Evolutionary conservation across 2,888 invertebrate species (phyloP).

Genomic region (Piscicola geometra): DNA sequence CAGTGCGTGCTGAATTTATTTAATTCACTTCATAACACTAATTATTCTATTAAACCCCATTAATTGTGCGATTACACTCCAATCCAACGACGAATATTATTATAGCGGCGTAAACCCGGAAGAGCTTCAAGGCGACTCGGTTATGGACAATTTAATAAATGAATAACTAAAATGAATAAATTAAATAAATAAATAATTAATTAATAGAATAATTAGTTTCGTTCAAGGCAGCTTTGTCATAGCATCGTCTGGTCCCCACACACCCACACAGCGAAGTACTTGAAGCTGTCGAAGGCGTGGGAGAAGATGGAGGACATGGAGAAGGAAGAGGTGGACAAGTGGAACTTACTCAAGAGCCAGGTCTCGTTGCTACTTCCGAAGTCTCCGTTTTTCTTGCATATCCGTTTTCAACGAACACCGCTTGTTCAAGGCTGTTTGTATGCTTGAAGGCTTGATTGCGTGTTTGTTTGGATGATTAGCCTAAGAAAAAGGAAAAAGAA

Average conservation of each 20-base stretch:
- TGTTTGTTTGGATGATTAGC: slow-evolving; percentile 2
- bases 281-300: slow-evolving; percentile 20
- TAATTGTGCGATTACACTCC: neutral
- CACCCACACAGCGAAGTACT: neutral
- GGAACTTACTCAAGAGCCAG: neutral
- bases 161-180: too few relatives aligned
- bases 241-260: too few relatives aligned
- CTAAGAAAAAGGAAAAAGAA: too few relatives aligned
- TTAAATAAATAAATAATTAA: neutral
- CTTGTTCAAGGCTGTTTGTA: neutral
- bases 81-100: neutral
- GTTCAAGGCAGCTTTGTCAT: too few relatives aligned
- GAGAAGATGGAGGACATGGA: slow-evolving; percentile 29
- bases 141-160: too few relatives aligned
- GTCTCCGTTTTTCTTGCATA: neutral
- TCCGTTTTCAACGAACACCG: neutral
- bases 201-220: too few relatives aligned
- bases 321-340: slow-evolving; percentile 16
- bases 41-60: too few relatives aligned
- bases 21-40: neutral
- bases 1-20: neutral
- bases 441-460: neutral
- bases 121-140: too few relatives aligned
- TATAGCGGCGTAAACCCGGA: too few relatives aligned
- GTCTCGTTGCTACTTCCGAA: neutral